Evolutionary conservation across 2,113 vertebrate genomes (phyloP), one percentile per base, ranked within the genome.

Genomic region (Xiphophorus hellerii): DNA sequence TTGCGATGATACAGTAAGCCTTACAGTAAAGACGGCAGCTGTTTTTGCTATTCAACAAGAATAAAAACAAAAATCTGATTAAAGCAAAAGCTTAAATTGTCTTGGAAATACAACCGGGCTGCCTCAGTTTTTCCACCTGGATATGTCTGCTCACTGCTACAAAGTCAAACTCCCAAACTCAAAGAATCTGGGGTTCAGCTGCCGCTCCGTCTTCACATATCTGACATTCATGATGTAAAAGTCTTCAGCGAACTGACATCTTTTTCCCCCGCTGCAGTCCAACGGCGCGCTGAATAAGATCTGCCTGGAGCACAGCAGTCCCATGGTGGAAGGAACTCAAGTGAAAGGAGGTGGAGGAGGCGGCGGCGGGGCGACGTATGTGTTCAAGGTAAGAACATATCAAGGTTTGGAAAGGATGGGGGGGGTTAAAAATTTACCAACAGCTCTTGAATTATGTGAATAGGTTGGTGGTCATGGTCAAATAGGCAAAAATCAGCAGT

Each of bases 271-370:
- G 30, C 44, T 69, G 80, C 93, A 98, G 98, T 85, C 94, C 68
- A 96, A 96, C 62, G 88, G 80, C 13, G 14, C 94, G 4, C 95
- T 98, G 89, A 95, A 97, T 87, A 96, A 95, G 81, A 96, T 98
- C 79, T 99, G 97, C 90, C 88, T 93, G 8, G 97, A 98, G 64
- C 97, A 99, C 90, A 98, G 95, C 77, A 94, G 93, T 0, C 96
- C 96, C 42, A 94, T 96, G 22, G 94, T 97, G 81, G 97, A 97
- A 86, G 97, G 97, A 91, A 96, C 96, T 5, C 95, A 94, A 89
- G 95, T 90, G 17, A 96, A 96, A 80, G 97, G 98, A 77, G 98
- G 98, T 33, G 98, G 97, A 61, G 97, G 98, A 30, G 98, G 97
- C 0, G 98, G 98, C 0, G 98, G 97, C 0, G 98, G 98, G n/a